Percentiles rank a stretch among this genome's conserved stretches.
phyloP scores from a whole-genome alignment of 2,113 vertebrate genomes.

The Festucalex cinctus region DNA sequence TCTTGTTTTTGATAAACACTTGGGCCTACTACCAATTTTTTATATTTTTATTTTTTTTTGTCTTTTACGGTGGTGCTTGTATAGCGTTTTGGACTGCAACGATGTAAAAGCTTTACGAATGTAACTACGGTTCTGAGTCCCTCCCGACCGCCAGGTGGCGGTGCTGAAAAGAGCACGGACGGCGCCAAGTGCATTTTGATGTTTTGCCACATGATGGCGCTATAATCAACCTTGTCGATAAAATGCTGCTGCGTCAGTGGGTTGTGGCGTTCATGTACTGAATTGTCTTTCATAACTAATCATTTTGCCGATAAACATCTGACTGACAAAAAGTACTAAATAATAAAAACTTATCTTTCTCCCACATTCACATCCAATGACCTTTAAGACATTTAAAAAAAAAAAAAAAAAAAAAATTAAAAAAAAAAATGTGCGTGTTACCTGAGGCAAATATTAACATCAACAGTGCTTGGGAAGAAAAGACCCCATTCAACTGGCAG shows the following conservation, averaged over 20 bases:
- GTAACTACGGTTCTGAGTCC: no score
- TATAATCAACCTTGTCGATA: neutral
- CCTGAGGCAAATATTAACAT: neutral
- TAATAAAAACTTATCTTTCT: neutral
- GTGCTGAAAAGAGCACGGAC: no score
- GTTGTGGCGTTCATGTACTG: neutral
- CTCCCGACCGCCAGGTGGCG: no score
- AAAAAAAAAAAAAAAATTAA: no score
- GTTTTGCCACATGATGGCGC: constrained; percentile 41
- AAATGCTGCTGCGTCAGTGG: neutral
- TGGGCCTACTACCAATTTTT: no score
- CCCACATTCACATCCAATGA: neutral
- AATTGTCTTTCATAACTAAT: neutral
- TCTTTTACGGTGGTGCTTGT: no score
- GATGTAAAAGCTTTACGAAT: no score
- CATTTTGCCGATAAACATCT: neutral
- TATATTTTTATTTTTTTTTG: no score
- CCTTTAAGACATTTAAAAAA: neutral
- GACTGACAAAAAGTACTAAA: neutral
- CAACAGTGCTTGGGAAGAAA: constrained; percentile 4
- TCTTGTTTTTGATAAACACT: no score
- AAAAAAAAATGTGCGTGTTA: neutral
- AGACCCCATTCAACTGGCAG: constrained; percentile 44
- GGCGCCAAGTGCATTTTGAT: neutral
- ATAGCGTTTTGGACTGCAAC: no score